Evolutionary conservation across 2,113 vertebrate species (phyloP), one percentile per base, ranked within the genome.

Genomic region (Sinocyclocheilus anshuiensis): DNA sequence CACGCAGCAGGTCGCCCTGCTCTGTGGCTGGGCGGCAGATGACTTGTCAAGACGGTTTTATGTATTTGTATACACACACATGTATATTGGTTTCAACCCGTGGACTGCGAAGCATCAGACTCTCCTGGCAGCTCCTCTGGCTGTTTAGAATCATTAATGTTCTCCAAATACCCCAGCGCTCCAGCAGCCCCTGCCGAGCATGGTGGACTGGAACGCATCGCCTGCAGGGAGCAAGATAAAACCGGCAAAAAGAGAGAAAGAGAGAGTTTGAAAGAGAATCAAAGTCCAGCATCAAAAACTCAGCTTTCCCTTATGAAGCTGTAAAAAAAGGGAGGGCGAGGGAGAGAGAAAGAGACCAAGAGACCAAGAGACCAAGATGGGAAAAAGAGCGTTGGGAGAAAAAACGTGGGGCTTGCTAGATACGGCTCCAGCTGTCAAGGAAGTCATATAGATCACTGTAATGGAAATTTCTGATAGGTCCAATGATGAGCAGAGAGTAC

Each of bases 81-180:
- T 53, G n/a, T 83, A 71, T 71, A 83, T 83, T 53, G 81, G 42
- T 33, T 63, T 36, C 29, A 7, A 53, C 61, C 76, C 55, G 4
- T 45, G 75, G 20, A 63, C 59, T 48, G 77, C 24, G 16, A 55
- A 67, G 55, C 53, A 61, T 85, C 57, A 15, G 42, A 63, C 81
- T 48, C 42, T 74, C 82, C 84, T 78, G 78, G 76, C 83, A 78
- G 85, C 67, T 89, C 87, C 88, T 79, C 88, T 86, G 63, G 81
- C 87, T 87, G 86, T 91, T 89, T 89, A 85, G 86, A 89, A 89
- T 90, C 89, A 91, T 88, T 90, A 90, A 87, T 89, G 88, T 78
- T 89, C 79, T 86, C 84, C 81, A 89, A 90, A 91, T 87, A 88
- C 86, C 84, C 85, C 67, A 77, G 85, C 61, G 85, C 33, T 82